Base-by-base conservation (phyloP, 2,888 invertebrate species). In the Ophioninae sp. region DNA sequence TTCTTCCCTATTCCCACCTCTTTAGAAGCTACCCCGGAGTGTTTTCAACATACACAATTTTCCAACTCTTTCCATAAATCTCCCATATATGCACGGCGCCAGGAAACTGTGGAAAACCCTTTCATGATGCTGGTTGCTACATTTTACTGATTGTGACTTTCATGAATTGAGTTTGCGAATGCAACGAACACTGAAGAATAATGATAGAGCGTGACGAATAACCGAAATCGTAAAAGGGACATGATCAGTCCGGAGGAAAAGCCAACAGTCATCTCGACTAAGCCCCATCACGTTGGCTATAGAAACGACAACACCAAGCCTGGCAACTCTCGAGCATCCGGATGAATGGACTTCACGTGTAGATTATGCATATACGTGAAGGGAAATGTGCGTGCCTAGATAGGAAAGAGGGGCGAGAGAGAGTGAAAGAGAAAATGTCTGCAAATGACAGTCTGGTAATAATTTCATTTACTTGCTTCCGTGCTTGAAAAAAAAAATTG, bases 401-500 rank as follows among this genome's bases (percentile, higher is more conserved):
- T 62, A 68, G 37, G 30, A 13, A 41, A 59, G 21, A 21, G 39
- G 21, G 20, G 79, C n/a, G n/a, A 70, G 41, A 62, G 37, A 30
- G 30, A 30, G 30, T 30, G 30, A 30, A 30, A 30, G 30, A 30
- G 30, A 30, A 30, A 30, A 30, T 65, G 67, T 57, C 57, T 37
- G 44, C 65, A 57, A 59, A 84, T 56, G 70, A 74, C 67, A 70
- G 74, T 72, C 44, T 81, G 64, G 82, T 88, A 85, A 88, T 88
- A 89, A 89, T 87, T 88, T 87, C 87, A 89, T 89, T 89, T 88
- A 87, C 89, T 88, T 86, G 86, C 84, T 85, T 87, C 87, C 87
- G 20, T 85, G 79, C 85, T 83, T 85, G 82, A 85, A 84, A 86
- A 85, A 87, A 87, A 88, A 79, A 44, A 44, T 59, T 88, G 85